Base-by-base conservation (phyloP, 2,888 invertebrate genomes). In the Tricholauxania praeusta region DNA sequence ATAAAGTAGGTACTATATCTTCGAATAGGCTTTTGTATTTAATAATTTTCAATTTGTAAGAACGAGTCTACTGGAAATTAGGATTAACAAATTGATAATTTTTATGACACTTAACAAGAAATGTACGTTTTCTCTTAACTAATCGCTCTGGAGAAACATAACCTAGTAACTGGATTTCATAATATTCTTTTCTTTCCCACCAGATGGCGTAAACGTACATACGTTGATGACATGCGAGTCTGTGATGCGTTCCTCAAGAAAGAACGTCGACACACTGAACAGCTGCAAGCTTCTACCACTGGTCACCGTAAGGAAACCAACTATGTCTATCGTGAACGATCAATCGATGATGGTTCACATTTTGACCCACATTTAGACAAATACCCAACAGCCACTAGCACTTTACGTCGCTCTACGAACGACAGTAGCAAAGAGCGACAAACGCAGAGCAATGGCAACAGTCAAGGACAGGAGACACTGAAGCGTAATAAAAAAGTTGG, bases 221-320 rank as follows among this genome's bases (percentile, higher is more conserved):
- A 79, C 77, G 92, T 92, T 77, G 94, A 94, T 77, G 93, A 94
- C 79, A 92, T 92, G 78, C 91, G 89, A 85, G 91, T 89, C 78
- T 91, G 92, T 74, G 92, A 93, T 66, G 85, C 92, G 75, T 91
- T 94, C 79, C 89, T 94, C 74, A 92, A 91, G 75, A 93, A 91
- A 82, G 94, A 94, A 84, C 89, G 93, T 70, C 91, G 92, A 76
- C 93, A 94, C 80, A 92, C 93, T 47, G 93, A 93, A 80, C 89
- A 90, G 79, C 55, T 22, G 17, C 49, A 75, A 72, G 71, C 74
- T 2, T 48, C 77, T 12, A 10, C 10, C 39, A 39, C 39, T 39
- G 77, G 77, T 83, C 67, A 86, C 74, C 89, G 88, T 49, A 89
- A 89, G 74, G 89, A 89, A 76, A 89, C 90, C 63, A 90, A 90